Base-by-base conservation (phyloP, 2,888 invertebrate species). In the Cheilosia urbana region DNA sequence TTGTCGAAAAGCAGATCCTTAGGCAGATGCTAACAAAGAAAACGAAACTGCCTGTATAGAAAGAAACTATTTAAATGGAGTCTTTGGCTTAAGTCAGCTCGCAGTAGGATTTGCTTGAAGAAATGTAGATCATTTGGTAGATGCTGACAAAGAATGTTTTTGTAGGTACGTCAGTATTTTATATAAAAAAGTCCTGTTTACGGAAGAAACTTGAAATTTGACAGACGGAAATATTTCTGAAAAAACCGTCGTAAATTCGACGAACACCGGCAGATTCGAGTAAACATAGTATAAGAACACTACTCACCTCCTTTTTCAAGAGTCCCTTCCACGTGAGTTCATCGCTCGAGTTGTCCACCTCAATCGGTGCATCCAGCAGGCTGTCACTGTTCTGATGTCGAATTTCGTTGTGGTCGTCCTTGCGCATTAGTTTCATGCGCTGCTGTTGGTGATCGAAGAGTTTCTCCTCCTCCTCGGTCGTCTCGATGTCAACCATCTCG, bases 401-500 rank as follows among this genome's bases (percentile, higher is more conserved):
- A 0, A 30, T 21, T 11, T 83, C 78, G 27, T n/a, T 57, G 15
- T 68, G 37, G 19, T 79, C 65, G 30, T 73, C 68, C n/a, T 57
- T 69, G 17, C 45, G 63, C 11, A 60, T 11, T n/a, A 53, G n/a
- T 6, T 66, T 57, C 21, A 71, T 42, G 17, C 53, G 83, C 87
- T 87, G 27, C 78, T 87, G 82, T 87, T 87, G 27, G 77, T 88
- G 66, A 76, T 81, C 17, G 21, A 78, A 79, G n/a, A 69, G 63
- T 42, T 83, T 87, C 34, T 79, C 83, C 71, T 96, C 96, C 88
- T 96, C 97, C 89, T 96, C 96, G 0, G 96, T 97, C 11, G 97
- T 97, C 91, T 97, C 97, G 87, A 97, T 97, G 90, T 97, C 97
- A 13, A 97, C 97, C 88, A 95, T 95, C 90, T 96, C 96, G 89